Conservation (phyloP, 2,888 invertebrate species). For the Yponomeuta plumbellus region DNA sequence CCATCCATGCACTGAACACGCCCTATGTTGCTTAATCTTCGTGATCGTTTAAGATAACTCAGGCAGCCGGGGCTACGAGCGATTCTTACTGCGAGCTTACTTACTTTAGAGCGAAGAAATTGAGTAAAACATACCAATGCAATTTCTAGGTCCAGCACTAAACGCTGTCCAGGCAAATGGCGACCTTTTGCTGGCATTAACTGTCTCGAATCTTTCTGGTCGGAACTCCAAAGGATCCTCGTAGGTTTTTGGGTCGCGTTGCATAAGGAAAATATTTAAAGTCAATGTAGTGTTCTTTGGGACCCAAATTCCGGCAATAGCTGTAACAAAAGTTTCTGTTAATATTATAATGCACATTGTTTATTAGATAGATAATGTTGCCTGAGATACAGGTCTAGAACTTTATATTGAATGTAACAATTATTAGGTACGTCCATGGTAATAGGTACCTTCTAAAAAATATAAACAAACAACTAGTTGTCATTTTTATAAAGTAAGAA, state of each 20-base stretch:
- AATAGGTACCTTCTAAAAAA: too few species aligned
- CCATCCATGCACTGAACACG: too few species aligned
- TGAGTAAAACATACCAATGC: conserved; percentile 57
- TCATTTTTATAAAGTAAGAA: too few species aligned
- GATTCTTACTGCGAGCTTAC: too few species aligned
- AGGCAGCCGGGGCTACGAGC: too few species aligned
- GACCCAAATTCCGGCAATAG: conserved; percentile 16
- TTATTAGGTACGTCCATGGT: too few species aligned
- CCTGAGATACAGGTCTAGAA: too few species aligned
- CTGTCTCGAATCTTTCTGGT: conserved; percentile 71
- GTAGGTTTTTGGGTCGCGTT: conserved; percentile 65
- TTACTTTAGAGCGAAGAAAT: background rate
- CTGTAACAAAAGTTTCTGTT: conserved; percentile 1
- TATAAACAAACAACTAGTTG: too few species aligned
- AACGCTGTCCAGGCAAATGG: conserved; percentile 77
- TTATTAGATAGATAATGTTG: too few species aligned
- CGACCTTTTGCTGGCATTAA: conserved; percentile 36
- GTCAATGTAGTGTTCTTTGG: conserved; percentile 52
- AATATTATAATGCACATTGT: background rate
- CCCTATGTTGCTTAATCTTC: too few species aligned
- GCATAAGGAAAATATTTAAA: conserved; percentile 58
- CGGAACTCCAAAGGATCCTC: conserved; percentile 69
- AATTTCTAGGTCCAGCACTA: conserved; percentile 80
- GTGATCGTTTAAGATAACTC: too few species aligned
- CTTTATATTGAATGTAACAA: too few species aligned